Base-by-base conservation (phyloP, 2,888 invertebrate genomes). In the Chrysotoxum bicinctum region DNA sequence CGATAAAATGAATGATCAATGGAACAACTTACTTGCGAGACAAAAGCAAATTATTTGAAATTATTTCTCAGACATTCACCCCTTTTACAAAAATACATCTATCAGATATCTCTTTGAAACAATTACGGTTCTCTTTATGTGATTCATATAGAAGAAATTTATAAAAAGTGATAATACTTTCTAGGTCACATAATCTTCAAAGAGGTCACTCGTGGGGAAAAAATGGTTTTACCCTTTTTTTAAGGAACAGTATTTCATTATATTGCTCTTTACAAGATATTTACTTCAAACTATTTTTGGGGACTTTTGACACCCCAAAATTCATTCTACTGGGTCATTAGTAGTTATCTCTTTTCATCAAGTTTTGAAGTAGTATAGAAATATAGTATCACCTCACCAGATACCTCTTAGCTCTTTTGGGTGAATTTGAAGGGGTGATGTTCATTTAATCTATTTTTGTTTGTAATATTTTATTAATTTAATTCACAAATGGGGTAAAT, bases 1-100 rank as follows among this genome's bases (percentile, higher is more conserved):
- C 8, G 3, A 40, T 14, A 35, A 19, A 16, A 50, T 21, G 21
- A 23, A 26, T 21, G 43, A 70, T 58, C 62, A 50, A 50, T 64
- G 72, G 60, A 52, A 81, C 76, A 56, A 81, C 73, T 85, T 85
- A 81, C 75, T 73, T 85, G 85, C 81, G 35, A 85, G 56, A 81
- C 85, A 77, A 77, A 85, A 81, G 62, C 81, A 60, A 48, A 14
- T 10, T 4, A 19, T 60, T 40, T 23, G 10, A 19, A 35, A 35
- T 56, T 56, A 54, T 8, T 54, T 16, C 8, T 26, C 1, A 54
- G 30, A 32, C 30, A 16, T 5, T 54, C 16, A 32, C 54, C 54
- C 30, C 30, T 16, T 54, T 10, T 0, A 26, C 19, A 9, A 1
- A 45, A 8, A 16, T 1, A 16, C 1, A 16, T 5, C 40, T 43